These are phyloP conservation scores for Oligia fasciuncula DNA, from an alignment of 2,888 invertebrate genomes.

Conservation along the genomic window DNA sequence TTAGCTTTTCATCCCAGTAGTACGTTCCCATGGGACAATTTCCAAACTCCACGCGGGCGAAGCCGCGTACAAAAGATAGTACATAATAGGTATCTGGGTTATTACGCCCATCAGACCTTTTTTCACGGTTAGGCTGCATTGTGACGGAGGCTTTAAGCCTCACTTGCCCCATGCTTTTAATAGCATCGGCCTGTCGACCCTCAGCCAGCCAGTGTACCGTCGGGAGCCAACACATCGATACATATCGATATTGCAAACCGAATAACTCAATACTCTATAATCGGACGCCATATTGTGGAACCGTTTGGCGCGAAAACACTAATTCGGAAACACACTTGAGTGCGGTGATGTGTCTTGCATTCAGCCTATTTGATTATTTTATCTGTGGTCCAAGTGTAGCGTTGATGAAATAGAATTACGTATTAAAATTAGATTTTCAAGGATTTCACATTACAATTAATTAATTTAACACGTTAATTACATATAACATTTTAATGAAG, in stretches of 20 bases:
- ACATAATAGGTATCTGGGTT: conserved; percentile 76
- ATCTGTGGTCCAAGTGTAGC: conserved; percentile 42
- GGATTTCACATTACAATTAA: conserved; percentile 4
- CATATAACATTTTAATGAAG: conserved; percentile 10
- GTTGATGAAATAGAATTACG: conserved; percentile 1
- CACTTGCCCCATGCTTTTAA: conserved; percentile 77
- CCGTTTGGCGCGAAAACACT: conserved; percentile 50
- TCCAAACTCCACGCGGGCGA: not conserved
- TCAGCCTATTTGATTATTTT: conserved; percentile 21
- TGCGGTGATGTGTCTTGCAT: conserved; percentile 51
- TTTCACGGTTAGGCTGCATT: conserved; percentile 79
- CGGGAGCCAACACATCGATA: conserved; percentile 73
- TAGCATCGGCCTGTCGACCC: conserved; percentile 75
- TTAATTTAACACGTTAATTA: conserved; percentile 12
- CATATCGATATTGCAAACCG: conserved; percentile 63
- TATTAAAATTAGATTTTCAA: conserved; percentile 27
- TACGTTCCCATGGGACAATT: not conserved
- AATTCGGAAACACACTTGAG: conserved; percentile 41
- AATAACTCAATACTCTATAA: conserved; percentile 47
- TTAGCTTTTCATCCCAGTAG: not conserved
- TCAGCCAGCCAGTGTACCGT: conserved; percentile 74
- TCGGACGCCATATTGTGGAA: conserved; percentile 50
- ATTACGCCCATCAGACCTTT: conserved; percentile 78
- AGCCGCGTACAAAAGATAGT: not conserved
- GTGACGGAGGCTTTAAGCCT: conserved; percentile 75